These are phyloP conservation scores for Chromis chromis DNA, from an alignment of 2,797 vertebrate species.

Conservation along the genomic window DNA sequence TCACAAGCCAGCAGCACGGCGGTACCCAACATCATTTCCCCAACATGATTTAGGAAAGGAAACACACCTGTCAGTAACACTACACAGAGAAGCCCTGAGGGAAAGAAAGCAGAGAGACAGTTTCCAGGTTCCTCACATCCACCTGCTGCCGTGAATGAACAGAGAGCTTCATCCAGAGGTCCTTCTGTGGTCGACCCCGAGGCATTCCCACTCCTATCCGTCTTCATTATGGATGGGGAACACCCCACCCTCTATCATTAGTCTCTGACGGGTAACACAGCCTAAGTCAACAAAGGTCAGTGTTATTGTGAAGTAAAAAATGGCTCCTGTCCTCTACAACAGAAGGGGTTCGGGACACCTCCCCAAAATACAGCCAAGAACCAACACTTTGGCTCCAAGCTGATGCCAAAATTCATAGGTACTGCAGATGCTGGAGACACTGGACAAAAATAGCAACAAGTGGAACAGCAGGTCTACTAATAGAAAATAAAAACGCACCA, in stretches of 20 bases:
- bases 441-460: too few species aligned
- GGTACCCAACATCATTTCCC: slow-evolving; percentile 6
- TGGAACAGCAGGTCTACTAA: too few species aligned
- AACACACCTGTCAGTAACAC: slow-evolving; percentile 60
- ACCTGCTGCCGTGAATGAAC: slow-evolving; percentile 56
- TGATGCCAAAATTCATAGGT: too few species aligned
- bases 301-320: slow-evolving; percentile 20
- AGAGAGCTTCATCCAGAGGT: slow-evolving; percentile 19
- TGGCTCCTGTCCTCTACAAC: not conserved
- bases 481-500: too few species aligned
- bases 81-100: slow-evolving; percentile 52
- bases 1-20: slow-evolving; percentile 6
- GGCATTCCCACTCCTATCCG: slow-evolving; percentile 42
- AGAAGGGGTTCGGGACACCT: not conserved
- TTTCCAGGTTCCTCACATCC: slow-evolving; percentile 47
- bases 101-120: slow-evolving; percentile 24
- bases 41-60: slow-evolving; percentile 48
- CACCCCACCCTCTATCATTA: slow-evolving; percentile 44
- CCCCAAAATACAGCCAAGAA: not conserved
- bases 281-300: slow-evolving; percentile 24
- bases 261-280: slow-evolving; percentile 30
- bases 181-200: slow-evolving; percentile 49
- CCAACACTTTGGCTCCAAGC: too few species aligned
- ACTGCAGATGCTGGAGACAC: too few species aligned
- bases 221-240: slow-evolving; percentile 55